phyloP scores from a whole-genome alignment of 2,113 vertebrate species.

The Gasterosteus nipponicus region DNA sequence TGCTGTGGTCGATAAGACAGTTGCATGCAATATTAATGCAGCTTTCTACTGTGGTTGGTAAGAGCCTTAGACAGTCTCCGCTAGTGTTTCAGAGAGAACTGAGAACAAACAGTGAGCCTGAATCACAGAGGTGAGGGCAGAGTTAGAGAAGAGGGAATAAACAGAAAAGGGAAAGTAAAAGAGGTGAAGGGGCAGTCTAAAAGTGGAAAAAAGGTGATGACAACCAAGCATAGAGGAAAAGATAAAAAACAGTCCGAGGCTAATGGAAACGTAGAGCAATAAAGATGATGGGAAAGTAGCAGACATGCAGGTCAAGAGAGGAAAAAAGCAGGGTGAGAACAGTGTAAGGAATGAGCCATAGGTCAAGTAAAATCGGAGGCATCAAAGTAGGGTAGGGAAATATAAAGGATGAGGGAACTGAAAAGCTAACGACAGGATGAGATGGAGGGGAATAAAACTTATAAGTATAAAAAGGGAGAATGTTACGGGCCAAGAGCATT shows the following conservation, averaged over 20 bases:
- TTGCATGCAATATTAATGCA: constrained; percentile 95
- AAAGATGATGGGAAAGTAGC: constrained; percentile 25
- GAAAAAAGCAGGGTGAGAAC: constrained; percentile 16
- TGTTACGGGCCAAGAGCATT: constrained; percentile 6
- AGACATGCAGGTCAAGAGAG: constrained; percentile 48
- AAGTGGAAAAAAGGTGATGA: constrained; percentile 35
- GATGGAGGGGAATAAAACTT: background rate
- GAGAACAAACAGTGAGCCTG: constrained; percentile 75
- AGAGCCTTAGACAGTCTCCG: constrained; percentile 85
- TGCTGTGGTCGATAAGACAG: constrained; percentile 85
- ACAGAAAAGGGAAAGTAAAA: constrained; percentile 5
- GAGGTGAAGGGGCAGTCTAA: background rate
- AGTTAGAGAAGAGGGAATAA: constrained; percentile 28
- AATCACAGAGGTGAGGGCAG: constrained; percentile 82
- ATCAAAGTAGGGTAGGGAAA: constrained; percentile 38
- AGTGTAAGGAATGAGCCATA: constrained; percentile 26
- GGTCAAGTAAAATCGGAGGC: constrained; percentile 43
- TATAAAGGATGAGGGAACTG: constrained; percentile 23
- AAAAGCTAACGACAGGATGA: constrained; percentile 37
- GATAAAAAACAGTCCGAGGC: constrained; percentile 19
- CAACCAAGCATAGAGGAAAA: constrained; percentile 13
- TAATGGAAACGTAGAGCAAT: constrained; percentile 12
- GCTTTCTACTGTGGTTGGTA: constrained; percentile 90
- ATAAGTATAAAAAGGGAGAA: constrained; percentile 21
- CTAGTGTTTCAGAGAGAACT: constrained; percentile 86